A percentile compares a stretch with the other conserved stretches of the same genome.
These are phyloP conservation scores for Adineta ricciae DNA, from an alignment of 2,888 invertebrate genomes.

Conservation along the genomic window DNA sequence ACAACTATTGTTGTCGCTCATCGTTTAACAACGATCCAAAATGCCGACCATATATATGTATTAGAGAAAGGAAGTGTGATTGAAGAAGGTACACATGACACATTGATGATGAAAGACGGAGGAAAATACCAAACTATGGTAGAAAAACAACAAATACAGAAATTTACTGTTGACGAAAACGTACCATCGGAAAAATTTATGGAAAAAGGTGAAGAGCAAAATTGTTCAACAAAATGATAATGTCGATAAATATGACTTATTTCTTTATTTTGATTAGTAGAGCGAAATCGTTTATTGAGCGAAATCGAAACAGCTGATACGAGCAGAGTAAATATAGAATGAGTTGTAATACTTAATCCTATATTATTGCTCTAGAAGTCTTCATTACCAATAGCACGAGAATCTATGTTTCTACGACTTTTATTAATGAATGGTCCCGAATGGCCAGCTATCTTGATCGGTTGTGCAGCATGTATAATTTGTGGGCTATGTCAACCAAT, in stretches of 20 bases:
- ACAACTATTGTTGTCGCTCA: constrained; percentile 41
- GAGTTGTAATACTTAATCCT: too few relatives aligned
- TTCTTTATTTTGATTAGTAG: neutral
- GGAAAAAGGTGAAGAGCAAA: neutral
- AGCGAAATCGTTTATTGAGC: neutral
- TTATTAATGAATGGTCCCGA: neutral
- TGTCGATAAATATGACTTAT: too few relatives aligned
- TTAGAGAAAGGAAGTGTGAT: constrained; percentile 34
- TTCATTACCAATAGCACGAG: fast-evolving
- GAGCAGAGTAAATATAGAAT: too few relatives aligned
- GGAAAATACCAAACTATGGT: constrained; percentile 30
- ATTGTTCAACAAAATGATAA: too few relatives aligned
- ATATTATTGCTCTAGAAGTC: neutral
- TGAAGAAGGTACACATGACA: constrained; percentile 29
- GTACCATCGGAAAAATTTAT: neutral
- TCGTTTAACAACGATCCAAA: constrained; percentile 63
- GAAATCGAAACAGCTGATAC: neutral
- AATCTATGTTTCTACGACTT: neutral
- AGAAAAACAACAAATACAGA: constrained; percentile 6
- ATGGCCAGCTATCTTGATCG: neutral
- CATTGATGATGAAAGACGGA: constrained; percentile 22
- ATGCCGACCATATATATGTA: constrained; percentile 63
- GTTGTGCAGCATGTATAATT: neutral
- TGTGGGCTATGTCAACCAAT: neutral
- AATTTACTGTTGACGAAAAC: neutral